These are phyloP conservation scores for Leucophenga montana DNA, from an alignment of 2,888 invertebrate genomes.

Conservation along the genomic window DNA sequence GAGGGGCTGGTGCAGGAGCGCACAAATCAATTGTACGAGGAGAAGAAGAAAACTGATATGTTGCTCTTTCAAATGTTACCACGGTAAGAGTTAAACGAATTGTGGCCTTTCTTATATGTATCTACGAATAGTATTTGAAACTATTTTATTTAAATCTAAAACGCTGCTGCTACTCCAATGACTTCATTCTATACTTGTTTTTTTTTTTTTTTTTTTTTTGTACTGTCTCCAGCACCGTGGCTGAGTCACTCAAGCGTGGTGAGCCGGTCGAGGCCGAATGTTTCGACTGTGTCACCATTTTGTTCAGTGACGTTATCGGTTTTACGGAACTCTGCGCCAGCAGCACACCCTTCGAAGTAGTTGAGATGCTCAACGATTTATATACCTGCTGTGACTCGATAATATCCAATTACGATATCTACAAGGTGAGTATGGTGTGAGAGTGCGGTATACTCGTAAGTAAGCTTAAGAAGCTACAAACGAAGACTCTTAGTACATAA, in stretches of 20 bases:
- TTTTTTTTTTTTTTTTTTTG: not conserved
- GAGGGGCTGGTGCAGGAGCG: slow-evolving; percentile 88
- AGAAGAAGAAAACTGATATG: slow-evolving; percentile 89
- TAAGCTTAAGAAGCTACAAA: too few relatives aligned
- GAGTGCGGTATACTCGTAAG: too few relatives aligned
- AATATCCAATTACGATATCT: slow-evolving; percentile 89
- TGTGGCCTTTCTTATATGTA: too few relatives aligned
- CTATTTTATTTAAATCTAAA: not conserved
- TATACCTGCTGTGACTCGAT: slow-evolving; percentile 92
- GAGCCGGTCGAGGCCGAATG: slow-evolving; percentile 86
- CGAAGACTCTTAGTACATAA: too few relatives aligned
- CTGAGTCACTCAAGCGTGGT: slow-evolving; percentile 85
- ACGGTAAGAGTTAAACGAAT: slow-evolving; percentile 75
- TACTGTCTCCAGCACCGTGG: slow-evolving; percentile 87
- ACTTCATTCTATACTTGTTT: not conserved
- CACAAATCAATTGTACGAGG: slow-evolving; percentile 85
- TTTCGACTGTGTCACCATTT: slow-evolving; percentile 87
- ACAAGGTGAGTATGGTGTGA: too few relatives aligned
- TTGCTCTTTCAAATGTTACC: slow-evolving; percentile 89
- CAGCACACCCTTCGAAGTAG: slow-evolving; percentile 87
- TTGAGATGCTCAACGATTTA: slow-evolving; percentile 88
- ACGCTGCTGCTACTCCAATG: not conserved
- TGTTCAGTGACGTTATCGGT: slow-evolving; percentile 89
- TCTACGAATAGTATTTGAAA: too few relatives aligned
- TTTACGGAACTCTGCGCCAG: slow-evolving; percentile 86